These are phyloP conservation scores for Hoplias malabaricus DNA, from an alignment of 2,113 vertebrate genomes.

Conservation along the genomic window DNA sequence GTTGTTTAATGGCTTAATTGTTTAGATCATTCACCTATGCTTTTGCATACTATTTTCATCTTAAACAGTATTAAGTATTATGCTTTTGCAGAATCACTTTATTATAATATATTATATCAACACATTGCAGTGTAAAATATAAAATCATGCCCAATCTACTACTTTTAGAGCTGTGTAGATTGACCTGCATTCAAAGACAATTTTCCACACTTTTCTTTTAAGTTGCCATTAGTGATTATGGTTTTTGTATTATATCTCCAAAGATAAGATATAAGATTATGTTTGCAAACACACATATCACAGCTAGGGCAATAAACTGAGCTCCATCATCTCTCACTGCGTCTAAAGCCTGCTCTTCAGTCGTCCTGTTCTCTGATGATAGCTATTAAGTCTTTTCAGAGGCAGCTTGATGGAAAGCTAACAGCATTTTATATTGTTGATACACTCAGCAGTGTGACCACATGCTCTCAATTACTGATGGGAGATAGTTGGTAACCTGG, in stretches of 20 bases:
- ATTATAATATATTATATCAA: too few relatives aligned
- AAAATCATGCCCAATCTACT: too few relatives aligned
- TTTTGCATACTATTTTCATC: too few relatives aligned
- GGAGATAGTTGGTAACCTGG: constrained; percentile 77
- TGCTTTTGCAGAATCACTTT: too few relatives aligned
- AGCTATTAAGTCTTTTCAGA: constrained; percentile 76
- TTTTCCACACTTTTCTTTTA: too few relatives aligned
- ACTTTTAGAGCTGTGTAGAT: too few relatives aligned
- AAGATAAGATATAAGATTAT: background rate
- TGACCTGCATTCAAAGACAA: too few relatives aligned
- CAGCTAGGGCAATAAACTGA: constrained; percentile 65
- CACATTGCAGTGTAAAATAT: too few relatives aligned
- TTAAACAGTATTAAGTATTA: too few relatives aligned
- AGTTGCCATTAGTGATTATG: too few relatives aligned
- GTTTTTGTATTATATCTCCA: background rate
- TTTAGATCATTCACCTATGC: too few relatives aligned
- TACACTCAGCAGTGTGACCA: constrained; percentile 73
- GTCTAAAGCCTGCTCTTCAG: constrained; percentile 52
- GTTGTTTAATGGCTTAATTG: too few relatives aligned
- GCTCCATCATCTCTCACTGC: constrained; percentile 68
- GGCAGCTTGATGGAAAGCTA: constrained; percentile 75
- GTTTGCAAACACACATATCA: background rate
- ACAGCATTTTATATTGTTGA: constrained; percentile 74
- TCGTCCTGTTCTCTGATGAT: constrained; percentile 65
- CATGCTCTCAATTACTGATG: constrained; percentile 74